phyloP scores from a whole-genome alignment of 1,140 invertebrate genomes.

The Trichomalopsis sarcophagae region DNA sequence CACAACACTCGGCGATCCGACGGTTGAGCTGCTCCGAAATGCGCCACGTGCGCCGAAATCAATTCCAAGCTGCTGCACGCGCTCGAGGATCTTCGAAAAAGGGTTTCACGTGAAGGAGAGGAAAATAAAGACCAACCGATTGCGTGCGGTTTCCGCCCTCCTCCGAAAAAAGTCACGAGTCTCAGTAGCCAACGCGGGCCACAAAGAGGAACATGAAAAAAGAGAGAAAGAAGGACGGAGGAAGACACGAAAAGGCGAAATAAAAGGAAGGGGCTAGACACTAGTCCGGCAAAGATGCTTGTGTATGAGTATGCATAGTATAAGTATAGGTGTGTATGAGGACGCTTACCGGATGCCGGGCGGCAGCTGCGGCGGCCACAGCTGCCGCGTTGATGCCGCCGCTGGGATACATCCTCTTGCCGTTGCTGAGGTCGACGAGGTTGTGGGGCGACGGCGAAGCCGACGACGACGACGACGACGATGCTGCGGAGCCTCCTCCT shows the following conservation, averaged over 20 bases:
- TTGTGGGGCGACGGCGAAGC: slow-evolving; percentile 27
- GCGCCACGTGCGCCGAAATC: neutral
- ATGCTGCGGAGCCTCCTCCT: neutral
- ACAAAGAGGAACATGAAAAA: neutral
- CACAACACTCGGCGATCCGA: neutral
- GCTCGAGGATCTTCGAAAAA: neutral
- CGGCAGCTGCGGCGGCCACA: slow-evolving; percentile 77
- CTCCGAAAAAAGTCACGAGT: neutral
- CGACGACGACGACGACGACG: slow-evolving; percentile 33
- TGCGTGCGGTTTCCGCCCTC: neutral
- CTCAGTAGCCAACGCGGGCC: neutral
- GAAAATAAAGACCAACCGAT: neutral
- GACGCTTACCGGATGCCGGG: slow-evolving; percentile 77
- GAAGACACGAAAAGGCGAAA: slow-evolving; percentile 13
- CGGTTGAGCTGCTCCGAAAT: neutral
- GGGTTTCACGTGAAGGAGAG: neutral
- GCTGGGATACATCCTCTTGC: slow-evolving; percentile 76
- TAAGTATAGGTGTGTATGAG: too few relatives aligned
- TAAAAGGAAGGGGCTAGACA: slow-evolving; percentile 30
- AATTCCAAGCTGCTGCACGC: neutral
- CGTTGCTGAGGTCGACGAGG: slow-evolving; percentile 28
- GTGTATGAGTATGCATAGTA: neutral
- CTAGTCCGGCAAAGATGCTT: neutral
- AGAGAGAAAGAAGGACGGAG: neutral
- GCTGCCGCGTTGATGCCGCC: slow-evolving; percentile 78